Conservation (phyloP, 2,888 invertebrate species). For the Metellina segmentata region DNA sequence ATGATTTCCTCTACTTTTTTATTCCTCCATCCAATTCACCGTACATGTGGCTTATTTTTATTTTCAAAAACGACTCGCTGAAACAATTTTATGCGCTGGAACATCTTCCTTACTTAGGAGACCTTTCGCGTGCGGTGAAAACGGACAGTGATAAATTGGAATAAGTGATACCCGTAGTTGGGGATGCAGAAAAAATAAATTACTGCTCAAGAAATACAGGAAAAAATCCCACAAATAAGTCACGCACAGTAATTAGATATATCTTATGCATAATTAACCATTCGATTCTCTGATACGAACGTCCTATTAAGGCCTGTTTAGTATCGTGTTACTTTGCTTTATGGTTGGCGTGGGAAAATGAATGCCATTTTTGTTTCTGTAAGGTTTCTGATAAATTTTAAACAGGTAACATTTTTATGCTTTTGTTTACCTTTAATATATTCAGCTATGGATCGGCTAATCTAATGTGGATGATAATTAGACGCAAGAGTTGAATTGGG, state of each 20-base stretch:
- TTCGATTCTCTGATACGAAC: slow-evolving; percentile 12
- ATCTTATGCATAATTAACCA: slow-evolving; percentile 64
- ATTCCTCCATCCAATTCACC: not conserved
- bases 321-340: slow-evolving; percentile 31
- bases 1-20: slow-evolving; percentile 7
- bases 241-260: slow-evolving; percentile 67
- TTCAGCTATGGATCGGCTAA: slow-evolving; percentile 51
- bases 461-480: slow-evolving; percentile 51
- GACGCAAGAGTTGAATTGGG: slow-evolving; percentile 7
- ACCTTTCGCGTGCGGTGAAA: slow-evolving; percentile 49
- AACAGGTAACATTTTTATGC: slow-evolving; percentile 31
- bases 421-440: slow-evolving; percentile 35
- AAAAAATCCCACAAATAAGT: slow-evolving; percentile 47
- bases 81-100: not conserved
- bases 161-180: slow-evolving; percentile 23
- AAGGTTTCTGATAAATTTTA: slow-evolving; percentile 46
- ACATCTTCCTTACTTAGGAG: slow-evolving; percentile 2
- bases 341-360: slow-evolving; percentile 10
- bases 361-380: slow-evolving; percentile 24
- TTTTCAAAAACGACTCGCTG: not conserved
- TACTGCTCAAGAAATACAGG: slow-evolving; percentile 8
- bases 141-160: slow-evolving; percentile 61
- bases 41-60: not conserved
- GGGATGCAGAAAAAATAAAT: slow-evolving; percentile 24
- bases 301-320: slow-evolving; percentile 43